These are phyloP conservation scores for Pelvicachromis taeniatus DNA, from an alignment of 2,113 vertebrate genomes.

Conservation along the genomic window DNA sequence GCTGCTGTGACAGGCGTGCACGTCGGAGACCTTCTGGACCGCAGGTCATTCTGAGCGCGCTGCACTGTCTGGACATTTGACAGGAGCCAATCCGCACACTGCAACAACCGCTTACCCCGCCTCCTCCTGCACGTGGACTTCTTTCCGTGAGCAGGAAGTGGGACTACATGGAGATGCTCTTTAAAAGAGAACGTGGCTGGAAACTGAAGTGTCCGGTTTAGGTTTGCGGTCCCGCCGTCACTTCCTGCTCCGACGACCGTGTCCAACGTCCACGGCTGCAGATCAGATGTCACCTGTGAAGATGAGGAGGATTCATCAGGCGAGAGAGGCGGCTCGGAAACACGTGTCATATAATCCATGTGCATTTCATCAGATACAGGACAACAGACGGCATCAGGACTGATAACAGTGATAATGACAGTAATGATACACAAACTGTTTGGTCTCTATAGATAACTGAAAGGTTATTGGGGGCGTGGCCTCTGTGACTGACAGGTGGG, in stretches of 20 bases:
- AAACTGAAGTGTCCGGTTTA: slow-evolving; percentile 20
- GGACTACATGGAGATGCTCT: not conserved
- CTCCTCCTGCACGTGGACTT: not conserved
- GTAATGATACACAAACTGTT: not conserved
- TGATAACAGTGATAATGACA: fast-evolving
- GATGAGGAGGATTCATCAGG: not conserved
- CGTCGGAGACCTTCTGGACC: too few relatives aligned
- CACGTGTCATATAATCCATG: not conserved
- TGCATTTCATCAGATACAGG: not conserved
- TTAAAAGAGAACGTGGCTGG: slow-evolving; percentile 13
- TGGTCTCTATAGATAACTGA: too few relatives aligned
- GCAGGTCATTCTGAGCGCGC: not conserved
- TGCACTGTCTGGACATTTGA: not conserved
- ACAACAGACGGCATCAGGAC: not conserved
- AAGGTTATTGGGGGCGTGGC: too few relatives aligned
- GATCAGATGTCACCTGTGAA: slow-evolving; percentile 20
- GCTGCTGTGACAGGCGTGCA: not conserved
- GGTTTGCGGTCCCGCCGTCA: not conserved
- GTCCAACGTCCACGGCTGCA: not conserved
- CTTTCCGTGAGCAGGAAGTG: not conserved
- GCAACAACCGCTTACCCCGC: not conserved
- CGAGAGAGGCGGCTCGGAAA: not conserved
- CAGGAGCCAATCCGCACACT: not conserved
- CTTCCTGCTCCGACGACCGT: not conserved
- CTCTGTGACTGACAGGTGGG: too few relatives aligned